Evolutionary conservation across 30 jellyfish, hydroid and myxozoan species (phyloP).

Genomic region (Calvadosia cruxmelitensis): DNA sequence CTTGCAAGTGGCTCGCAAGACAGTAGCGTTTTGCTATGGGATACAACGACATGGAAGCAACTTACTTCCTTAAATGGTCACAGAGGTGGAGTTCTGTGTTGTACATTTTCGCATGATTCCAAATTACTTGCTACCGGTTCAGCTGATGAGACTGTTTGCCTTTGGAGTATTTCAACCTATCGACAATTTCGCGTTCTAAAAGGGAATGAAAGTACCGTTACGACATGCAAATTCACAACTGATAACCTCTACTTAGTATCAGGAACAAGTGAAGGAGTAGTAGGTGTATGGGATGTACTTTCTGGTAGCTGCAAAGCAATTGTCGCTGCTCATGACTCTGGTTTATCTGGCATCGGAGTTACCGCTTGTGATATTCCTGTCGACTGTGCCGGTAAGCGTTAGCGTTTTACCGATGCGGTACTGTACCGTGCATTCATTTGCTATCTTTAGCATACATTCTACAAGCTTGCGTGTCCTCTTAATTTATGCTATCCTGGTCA

Average conservation of each 20-base stretch:
- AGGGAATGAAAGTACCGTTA: slow-evolving; percentile 56
- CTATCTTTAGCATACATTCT: no score
- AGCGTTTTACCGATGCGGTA: no score
- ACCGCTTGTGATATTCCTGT: slow-evolving; percentile 93
- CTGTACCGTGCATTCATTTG: no score
- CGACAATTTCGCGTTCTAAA: slow-evolving; percentile 34
- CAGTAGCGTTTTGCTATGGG: slow-evolving; percentile 66
- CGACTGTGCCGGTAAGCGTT: no score
- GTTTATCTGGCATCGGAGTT: slow-evolving; percentile 84
- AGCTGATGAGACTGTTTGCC: slow-evolving; percentile 50
- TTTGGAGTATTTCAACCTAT: slow-evolving; percentile 55
- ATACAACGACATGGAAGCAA: slow-evolving; percentile 51
- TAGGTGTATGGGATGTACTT: slow-evolving; percentile 59
- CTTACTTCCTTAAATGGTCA: slow-evolving; percentile 63
- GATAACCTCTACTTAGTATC: slow-evolving; percentile 65
- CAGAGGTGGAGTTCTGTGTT: slow-evolving; percentile 55
- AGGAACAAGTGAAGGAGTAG: slow-evolving; percentile 81
- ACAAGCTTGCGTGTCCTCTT: no score
- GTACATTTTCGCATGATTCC: slow-evolving; percentile 70
- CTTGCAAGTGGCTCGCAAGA: slow-evolving; percentile 91
- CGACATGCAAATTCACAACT: slow-evolving; percentile 80
- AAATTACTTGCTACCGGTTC: slow-evolving; percentile 61
- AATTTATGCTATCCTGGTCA: no score
- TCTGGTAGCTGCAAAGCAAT: slow-evolving; percentile 49
- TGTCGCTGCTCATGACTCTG: slow-evolving; percentile 73